Base-by-base conservation (phyloP, 1,140 invertebrate species). In the Drosophila ercepeae region DNA sequence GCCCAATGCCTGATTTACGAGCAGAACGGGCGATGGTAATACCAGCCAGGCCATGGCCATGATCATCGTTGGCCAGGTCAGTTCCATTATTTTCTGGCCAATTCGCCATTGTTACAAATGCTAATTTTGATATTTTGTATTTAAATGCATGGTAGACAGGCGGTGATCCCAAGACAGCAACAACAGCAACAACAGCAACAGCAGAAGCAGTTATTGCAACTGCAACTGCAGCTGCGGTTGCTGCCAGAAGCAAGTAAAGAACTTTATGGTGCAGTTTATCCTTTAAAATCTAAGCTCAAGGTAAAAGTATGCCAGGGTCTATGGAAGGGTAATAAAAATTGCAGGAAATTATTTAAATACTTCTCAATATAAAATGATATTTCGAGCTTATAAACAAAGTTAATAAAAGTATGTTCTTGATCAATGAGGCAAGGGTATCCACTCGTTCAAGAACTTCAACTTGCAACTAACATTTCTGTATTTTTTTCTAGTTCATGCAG, bases 41-140 rank as follows among this genome's bases (percentile, higher is more conserved):
- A 27, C 4, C 63, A 59, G 29, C 29, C 29, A 73, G 74, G 59
- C 79, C 70, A 46, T 63, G 76, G 42, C 73, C 82, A 81, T 81
- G 79, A 84, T 86, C 78, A 52, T 74, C 46, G 82, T 55, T 59
- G 60, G 82, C 76, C 83, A 83, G 82, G 82, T 86, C 82, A 88
- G 82, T 78, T 72, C 82, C 78, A 88, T 88, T 88, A 89, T 83
- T 89, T 89, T 86, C 58, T 44, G 58, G 78, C 83, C 83, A 88
- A 89, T 88, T 89, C 82, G 83, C 82, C 78, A 88, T 88, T 88
- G 82, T 88, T 88, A 89, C 83, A 89, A 88, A 88, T 88, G 82
- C 82, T 88, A 88, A 88, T 88, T 88, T 88, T 88, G 74, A 89
- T 83, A 88, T 86, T 86, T 82, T 88, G 76, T 82, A 86, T 86